These are phyloP conservation scores for Brachyalestes nurse DNA, from an alignment of 2,797 vertebrate genomes.

Conservation along the genomic window DNA sequence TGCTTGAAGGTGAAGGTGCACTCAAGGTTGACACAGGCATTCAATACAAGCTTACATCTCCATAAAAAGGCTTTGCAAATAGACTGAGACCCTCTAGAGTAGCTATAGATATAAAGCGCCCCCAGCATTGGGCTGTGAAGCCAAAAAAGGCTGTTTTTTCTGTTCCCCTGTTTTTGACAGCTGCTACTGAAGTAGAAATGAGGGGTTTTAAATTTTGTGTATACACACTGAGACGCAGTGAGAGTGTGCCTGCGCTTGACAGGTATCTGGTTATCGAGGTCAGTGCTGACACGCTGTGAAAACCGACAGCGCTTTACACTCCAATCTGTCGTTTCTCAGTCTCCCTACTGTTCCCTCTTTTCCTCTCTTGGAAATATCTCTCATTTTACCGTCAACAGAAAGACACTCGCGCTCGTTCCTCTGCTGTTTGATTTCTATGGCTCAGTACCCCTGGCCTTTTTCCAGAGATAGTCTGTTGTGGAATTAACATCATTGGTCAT, in stretches of 20 bases:
- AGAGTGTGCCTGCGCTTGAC: constrained; percentile 46
- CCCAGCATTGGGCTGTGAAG: too few species aligned
- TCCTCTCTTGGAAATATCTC: constrained; percentile 41
- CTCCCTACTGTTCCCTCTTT: constrained; percentile 33
- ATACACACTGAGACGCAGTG: background rate
- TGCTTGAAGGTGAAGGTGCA: too few species aligned
- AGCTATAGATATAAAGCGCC: too few species aligned
- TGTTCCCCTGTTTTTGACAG: constrained; percentile 12
- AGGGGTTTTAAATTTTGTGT: constrained; percentile 18
- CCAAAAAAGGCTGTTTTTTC: too few species aligned
- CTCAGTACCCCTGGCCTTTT: background rate
- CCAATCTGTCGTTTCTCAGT: constrained; percentile 58
- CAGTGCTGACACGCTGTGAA: constrained; percentile 65
- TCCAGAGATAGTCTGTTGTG: background rate
- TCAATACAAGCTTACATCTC: too few species aligned
- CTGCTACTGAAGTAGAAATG: constrained; percentile 15
- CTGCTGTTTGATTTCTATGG: constrained; percentile 15
- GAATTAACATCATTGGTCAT: background rate
- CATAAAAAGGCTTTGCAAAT: too few species aligned
- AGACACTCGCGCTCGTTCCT: background rate
- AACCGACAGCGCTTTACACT: constrained; percentile 61
- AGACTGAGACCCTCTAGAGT: too few species aligned
- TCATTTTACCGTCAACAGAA: background rate
- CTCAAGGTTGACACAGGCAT: too few species aligned
- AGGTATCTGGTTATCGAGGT: constrained; percentile 65